A percentile compares a stretch with the other conserved stretches of the same genome.
These are phyloP conservation scores for Stegana nigrithorax DNA, from an alignment of 2,888 invertebrate species.

Conservation along the genomic window DNA sequence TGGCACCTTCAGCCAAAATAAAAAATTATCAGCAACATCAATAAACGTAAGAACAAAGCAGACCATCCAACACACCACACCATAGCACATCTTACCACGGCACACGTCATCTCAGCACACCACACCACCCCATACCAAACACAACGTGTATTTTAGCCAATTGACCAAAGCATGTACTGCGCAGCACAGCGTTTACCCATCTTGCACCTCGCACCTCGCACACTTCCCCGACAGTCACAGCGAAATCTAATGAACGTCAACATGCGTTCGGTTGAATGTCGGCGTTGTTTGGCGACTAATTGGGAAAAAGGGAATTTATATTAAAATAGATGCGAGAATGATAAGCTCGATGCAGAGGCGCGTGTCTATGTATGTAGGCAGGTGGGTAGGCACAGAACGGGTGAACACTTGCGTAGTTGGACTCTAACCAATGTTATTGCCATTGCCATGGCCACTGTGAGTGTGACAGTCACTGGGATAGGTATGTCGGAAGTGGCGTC, in stretches of 20 bases:
- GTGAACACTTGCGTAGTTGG: background rate
- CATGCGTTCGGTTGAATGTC: background rate
- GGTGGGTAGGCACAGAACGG: background rate
- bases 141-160: too few species aligned
- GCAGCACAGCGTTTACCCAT: background rate
- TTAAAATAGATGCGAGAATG: background rate
- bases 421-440: too few species aligned
- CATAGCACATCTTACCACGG: background rate
- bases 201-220: background rate
- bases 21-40: constrained; percentile 36
- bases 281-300: background rate
- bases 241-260: background rate
- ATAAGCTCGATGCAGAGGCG: background rate
- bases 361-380: background rate
- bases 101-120: too few species aligned
- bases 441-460: too few species aligned
- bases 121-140: too few species aligned
- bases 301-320: background rate
- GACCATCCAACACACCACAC: too few species aligned
- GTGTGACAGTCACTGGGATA: too few species aligned
- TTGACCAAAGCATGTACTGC: background rate
- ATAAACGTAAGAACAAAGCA: constrained; percentile 38
- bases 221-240: background rate
- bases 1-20: constrained; percentile 36
- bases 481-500: background rate